Evolutionary conservation across 2,113 vertebrate species (phyloP).

Genomic region (Turdus rufiventris): DNA sequence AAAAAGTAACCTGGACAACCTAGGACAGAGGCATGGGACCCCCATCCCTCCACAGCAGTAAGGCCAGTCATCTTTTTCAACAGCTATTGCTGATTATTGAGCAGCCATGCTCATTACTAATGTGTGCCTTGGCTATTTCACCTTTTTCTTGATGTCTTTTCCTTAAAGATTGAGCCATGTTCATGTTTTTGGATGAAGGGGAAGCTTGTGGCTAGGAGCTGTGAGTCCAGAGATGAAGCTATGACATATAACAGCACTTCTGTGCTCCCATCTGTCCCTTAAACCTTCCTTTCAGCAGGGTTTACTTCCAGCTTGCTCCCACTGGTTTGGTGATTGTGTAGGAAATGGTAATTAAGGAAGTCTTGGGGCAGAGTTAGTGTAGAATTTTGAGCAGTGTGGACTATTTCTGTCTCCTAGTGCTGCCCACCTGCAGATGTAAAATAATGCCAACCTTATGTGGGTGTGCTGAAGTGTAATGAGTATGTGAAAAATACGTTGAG

Average conservation of each 20-base stretch:
- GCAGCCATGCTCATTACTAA: background rate
- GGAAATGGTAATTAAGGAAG: background rate
- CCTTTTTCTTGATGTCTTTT: background rate
- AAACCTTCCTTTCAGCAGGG: background rate
- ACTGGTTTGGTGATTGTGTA: background rate
- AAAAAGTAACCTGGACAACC: background rate
- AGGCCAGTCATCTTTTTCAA: background rate
- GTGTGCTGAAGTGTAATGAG: background rate
- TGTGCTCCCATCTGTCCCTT: background rate
- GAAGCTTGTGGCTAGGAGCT: background rate
- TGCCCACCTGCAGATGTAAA: slow-evolving; percentile 10
- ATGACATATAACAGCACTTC: background rate
- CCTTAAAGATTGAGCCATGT: background rate
- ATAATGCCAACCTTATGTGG: background rate
- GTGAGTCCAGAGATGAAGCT: background rate
- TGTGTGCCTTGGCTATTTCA: background rate
- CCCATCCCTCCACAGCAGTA: background rate
- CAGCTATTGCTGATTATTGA: background rate
- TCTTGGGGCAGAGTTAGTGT: background rate
- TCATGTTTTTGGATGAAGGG: background rate
- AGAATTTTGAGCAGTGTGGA: background rate
- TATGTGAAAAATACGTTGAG: background rate
- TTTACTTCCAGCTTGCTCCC: background rate
- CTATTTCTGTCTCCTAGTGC: background rate
- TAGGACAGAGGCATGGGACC: background rate